A percentile compares a stretch with the other conserved stretches of the same genome.
Conservation (phyloP, 37 sponge, comb jelly and placozoan species). For the Crambe crambe region DNA sequence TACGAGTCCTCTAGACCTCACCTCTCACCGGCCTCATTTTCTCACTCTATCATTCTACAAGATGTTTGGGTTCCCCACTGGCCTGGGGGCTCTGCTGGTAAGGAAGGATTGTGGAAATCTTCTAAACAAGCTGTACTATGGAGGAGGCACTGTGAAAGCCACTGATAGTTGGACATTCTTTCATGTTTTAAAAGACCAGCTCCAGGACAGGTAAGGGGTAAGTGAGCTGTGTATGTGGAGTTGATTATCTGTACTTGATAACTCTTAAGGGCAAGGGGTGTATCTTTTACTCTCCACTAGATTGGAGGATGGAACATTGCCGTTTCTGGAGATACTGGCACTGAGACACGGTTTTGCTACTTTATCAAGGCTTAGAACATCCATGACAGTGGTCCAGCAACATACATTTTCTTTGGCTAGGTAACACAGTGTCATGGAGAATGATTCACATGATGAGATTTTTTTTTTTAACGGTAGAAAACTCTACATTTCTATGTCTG, state of each 20-base stretch:
- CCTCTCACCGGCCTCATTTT: slow-evolving; percentile 72
- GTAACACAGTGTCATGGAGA: slow-evolving; percentile 1
- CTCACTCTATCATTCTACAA: slow-evolving; percentile 94
- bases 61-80: slow-evolving; percentile 95
- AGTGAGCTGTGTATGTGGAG: background rate
- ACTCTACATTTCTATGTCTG: slow-evolving; percentile 37
- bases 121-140: slow-evolving; percentile 71
- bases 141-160: slow-evolving; percentile 88
- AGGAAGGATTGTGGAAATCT: slow-evolving; percentile 48
- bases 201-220: slow-evolving; percentile 73
- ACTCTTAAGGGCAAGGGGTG: background rate
- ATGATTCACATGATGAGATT: background rate
- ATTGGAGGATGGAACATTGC: slow-evolving; percentile 88
- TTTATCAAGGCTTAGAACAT: slow-evolving; percentile 39
- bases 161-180: slow-evolving; percentile 54
- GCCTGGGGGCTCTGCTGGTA: slow-evolving; percentile 89
- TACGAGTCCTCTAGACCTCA: slow-evolving; percentile 79
- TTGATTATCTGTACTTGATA: too few species aligned
- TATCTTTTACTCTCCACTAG: slow-evolving; percentile 26
- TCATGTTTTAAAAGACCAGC: slow-evolving; percentile 38
- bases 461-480: background rate
- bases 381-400: slow-evolving; percentile 46
- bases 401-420: slow-evolving; percentile 83
- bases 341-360: slow-evolving; percentile 81
- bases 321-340: slow-evolving; percentile 87